Conservation (phyloP, 2,113 vertebrate species). For the Hemichromis elongatus region DNA sequence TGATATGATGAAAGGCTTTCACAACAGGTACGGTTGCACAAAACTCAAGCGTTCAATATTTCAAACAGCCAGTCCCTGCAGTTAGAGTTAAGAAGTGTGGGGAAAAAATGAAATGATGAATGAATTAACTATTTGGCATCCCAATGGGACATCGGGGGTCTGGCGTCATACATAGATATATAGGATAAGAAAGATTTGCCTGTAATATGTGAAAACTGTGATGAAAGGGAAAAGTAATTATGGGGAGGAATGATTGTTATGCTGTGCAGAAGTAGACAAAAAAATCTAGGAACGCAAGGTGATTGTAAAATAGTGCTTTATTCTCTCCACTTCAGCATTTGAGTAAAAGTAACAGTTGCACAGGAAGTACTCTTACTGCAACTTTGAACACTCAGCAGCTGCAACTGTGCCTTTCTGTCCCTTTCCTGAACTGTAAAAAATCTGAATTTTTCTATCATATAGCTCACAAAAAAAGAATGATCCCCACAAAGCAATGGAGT, state of each 20-base stretch:
- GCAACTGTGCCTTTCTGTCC: background rate
- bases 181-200: background rate
- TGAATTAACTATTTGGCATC: conserved; percentile 7
- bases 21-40: background rate
- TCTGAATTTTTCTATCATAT: background rate
- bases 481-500: background rate
- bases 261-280: background rate
- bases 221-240: background rate
- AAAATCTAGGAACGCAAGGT: background rate
- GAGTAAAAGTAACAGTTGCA: background rate
- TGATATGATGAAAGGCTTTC: conserved; percentile 4
- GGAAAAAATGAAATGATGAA: conserved; percentile 1
- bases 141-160: background rate
- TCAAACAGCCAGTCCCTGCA: background rate
- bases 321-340: background rate
- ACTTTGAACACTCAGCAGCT: background rate
- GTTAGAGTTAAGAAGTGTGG: background rate
- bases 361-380: background rate
- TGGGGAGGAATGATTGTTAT: background rate
- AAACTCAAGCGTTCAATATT: background rate
- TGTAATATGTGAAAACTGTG: background rate
- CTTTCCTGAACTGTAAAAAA: background rate
- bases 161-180: background rate
- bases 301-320: background rate
- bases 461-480: background rate